Conservation (phyloP, 2,797 vertebrate species). For the Sebastes trivittatus region DNA sequence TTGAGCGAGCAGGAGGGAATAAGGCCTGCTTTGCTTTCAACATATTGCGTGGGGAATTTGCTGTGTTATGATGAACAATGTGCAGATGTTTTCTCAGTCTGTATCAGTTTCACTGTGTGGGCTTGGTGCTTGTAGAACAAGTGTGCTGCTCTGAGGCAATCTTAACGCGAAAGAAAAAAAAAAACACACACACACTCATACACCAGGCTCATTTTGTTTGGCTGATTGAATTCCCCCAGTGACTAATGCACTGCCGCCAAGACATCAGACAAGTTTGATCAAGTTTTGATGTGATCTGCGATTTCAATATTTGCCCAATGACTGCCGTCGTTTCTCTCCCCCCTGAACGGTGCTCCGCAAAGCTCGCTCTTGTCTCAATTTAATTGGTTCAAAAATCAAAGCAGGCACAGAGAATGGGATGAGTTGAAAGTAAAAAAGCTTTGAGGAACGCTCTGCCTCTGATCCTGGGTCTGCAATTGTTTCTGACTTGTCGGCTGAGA, state of each 20-base stretch:
- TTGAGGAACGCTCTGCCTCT: slow-evolving; percentile 25
- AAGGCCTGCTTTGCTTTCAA: slow-evolving; percentile 13
- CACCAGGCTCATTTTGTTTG: slow-evolving; percentile 41
- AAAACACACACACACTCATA: not conserved
- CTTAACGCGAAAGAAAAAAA: not conserved
- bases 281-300: slow-evolving; percentile 43
- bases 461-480: slow-evolving; percentile 69
- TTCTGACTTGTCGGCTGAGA: slow-evolving; percentile 61
- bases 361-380: slow-evolving; percentile 51
- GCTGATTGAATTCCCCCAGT: slow-evolving; percentile 35
- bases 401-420: slow-evolving; percentile 25
- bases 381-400: slow-evolving; percentile 76
- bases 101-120: slow-evolving; percentile 38
- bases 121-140: slow-evolving; percentile 31
- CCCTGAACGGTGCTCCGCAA: not conserved
- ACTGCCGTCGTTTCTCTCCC: slow-evolving; percentile 8
- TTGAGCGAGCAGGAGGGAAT: slow-evolving; percentile 24
- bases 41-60: slow-evolving; percentile 43
- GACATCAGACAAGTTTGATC: slow-evolving; percentile 47
- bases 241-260: slow-evolving; percentile 17
- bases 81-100: slow-evolving; percentile 43
- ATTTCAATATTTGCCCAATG: slow-evolving; percentile 51
- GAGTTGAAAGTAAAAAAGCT: slow-evolving; percentile 23
- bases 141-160: slow-evolving; percentile 13
- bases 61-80: slow-evolving; percentile 27